Percentiles rank a stretch among this genome's conserved stretches.
phyloP scores from a whole-genome alignment of 2,113 vertebrate species.

The Orientallactaga bullata region DNA sequence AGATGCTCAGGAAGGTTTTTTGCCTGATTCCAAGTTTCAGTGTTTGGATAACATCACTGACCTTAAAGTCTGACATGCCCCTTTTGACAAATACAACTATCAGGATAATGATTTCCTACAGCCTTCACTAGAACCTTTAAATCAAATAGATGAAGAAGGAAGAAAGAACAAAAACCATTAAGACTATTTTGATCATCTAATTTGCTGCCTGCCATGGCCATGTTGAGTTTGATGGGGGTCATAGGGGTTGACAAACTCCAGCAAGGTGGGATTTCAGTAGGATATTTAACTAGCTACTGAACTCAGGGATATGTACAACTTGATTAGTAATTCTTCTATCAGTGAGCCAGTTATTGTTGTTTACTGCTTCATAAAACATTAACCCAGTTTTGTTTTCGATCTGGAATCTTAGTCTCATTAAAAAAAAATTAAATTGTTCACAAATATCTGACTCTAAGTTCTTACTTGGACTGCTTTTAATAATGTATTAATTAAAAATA shows the following conservation, averaged over 20 bases:
- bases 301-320: neutral
- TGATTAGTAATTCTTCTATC: neutral
- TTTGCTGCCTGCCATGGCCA: neutral
- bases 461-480: slow-evolving; percentile 17
- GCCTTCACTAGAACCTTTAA: neutral
- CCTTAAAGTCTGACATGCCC: neutral
- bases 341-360: neutral
- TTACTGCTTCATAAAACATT: neutral
- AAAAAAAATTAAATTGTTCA: neutral
- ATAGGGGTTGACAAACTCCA: neutral
- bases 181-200: neutral
- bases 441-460: neutral
- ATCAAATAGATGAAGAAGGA: neutral
- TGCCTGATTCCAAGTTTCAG: neutral
- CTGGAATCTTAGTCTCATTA: slow-evolving; percentile 20
- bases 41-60: neutral
- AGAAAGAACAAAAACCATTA: neutral
- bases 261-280: neutral
- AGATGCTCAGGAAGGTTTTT: neutral
- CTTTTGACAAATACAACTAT: neutral
- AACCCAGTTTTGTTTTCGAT: neutral
- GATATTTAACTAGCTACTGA: neutral
- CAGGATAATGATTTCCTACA: neutral
- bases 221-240: neutral
- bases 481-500: neutral